Conservation (phyloP, 1,140 invertebrate species). For the Drosophila busckii region DNA sequence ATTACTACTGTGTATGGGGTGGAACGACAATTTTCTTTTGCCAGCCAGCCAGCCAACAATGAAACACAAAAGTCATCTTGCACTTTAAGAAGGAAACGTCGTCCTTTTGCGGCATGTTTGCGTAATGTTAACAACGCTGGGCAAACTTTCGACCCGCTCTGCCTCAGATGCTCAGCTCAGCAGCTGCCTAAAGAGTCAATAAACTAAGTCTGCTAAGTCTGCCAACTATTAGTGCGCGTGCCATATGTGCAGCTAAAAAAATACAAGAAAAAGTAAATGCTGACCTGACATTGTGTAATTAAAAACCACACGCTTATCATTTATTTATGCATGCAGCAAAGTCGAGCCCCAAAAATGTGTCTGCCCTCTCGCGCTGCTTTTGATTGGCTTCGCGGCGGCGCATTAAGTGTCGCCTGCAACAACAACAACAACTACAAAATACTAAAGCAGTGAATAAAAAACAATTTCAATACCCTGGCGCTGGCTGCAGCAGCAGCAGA, state of each 20-base stretch:
- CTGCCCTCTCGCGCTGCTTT: constrained; percentile 53
- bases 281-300: constrained; percentile 49
- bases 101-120: constrained; percentile 63
- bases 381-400: constrained; percentile 67
- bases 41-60: constrained; percentile 28
- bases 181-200: constrained; percentile 56
- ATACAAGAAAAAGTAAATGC: constrained; percentile 29
- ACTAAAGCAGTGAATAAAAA: constrained; percentile 26
- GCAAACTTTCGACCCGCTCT: too few species aligned
- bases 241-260: constrained; percentile 49
- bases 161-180: constrained; percentile 34
- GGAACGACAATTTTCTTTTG: constrained; percentile 16
- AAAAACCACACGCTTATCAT: constrained; percentile 66
- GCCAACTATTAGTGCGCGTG: constrained; percentile 56
- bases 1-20: constrained; percentile 46
- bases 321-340: constrained; percentile 53
- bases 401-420: constrained; percentile 27
- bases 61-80: constrained; percentile 11
- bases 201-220: constrained; percentile 34
- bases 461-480: constrained; percentile 19
- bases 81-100: constrained; percentile 3
- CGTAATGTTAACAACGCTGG: constrained; percentile 57
- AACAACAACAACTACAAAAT: constrained; percentile 19
- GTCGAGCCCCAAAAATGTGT: constrained; percentile 33
- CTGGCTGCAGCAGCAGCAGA: too few species aligned